Evolutionary conservation across 2,888 invertebrate species (phyloP), one percentile per base, ranked within the genome.

Genomic region (Thereva unica): DNA sequence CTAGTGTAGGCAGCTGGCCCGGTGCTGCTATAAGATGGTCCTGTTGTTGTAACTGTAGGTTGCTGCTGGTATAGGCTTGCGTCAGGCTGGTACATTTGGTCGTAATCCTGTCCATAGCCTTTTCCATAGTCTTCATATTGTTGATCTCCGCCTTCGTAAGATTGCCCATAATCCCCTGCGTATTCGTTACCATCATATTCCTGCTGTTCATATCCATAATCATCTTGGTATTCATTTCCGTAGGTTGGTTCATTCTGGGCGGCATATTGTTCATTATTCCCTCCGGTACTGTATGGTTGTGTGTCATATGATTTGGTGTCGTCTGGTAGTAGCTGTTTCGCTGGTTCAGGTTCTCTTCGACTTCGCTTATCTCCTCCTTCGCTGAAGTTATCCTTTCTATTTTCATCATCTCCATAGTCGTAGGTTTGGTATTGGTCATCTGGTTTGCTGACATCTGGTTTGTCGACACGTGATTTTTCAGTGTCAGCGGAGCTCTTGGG

Each of bases 321-420:
- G 2, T 69, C 69, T 49, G 23, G 40, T n/a, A 57, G 71, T 68
- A 64, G 57, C 12, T 53, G 70, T 44, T 40, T 59, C 49, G 9
- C 50, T 64, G 47, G 73, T 54, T 68, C 35, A 70, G 34, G 35
- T 40, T 47, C 64, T 45, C 34, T 59, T 64, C 47, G 64, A 7
- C 4, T n/a, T 8, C 12, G 38, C 55, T 42, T 41, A 53, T 53
- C 38, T 53, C 38, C 53, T 72, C 78, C 78, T 75, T 77, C 75
- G 70, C 77, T 78, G 74, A 77, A 73, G 72, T 77, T 78, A 74
- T 80, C 79, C 70, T 80, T 80, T 77, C 77, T 76, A 74, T 80
- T 80, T 74, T 80, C 80, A 72, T 79, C 78, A 71, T 80, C 78
- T 72, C 77, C 77, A 68, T 76, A 75, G 65, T 73, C 73, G 70